Percentiles rank a stretch among this genome's conserved stretches.
Conservation (phyloP, 2,113 vertebrate species). For the Poeciliopsis prolifica region DNA sequence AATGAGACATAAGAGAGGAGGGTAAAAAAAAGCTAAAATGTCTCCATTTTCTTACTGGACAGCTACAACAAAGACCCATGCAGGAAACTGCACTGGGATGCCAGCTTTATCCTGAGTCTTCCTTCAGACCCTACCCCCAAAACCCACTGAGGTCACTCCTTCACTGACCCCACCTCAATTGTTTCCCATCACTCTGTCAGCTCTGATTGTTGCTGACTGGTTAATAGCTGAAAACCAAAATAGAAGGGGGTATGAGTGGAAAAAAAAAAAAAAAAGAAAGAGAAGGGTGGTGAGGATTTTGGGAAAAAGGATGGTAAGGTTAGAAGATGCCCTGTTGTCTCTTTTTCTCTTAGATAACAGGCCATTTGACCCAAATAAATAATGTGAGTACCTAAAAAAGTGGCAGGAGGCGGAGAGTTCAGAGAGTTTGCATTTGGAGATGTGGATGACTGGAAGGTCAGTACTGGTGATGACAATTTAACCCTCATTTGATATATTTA, state of each 20-base stretch:
- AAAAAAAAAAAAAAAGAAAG: constrained; percentile 60
- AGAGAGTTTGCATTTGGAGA: constrained; percentile 42
- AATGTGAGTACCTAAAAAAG: constrained; percentile 54
- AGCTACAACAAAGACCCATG: constrained; percentile 68
- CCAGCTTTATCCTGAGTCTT: constrained; percentile 64
- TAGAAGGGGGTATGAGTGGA: constrained; percentile 52
- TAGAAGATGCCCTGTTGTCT: constrained; percentile 51
- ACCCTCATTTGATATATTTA: too few species aligned
- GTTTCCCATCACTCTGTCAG: constrained; percentile 83
- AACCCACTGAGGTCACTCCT: constrained; percentile 73
- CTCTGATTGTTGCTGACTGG: constrained; percentile 81
- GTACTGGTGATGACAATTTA: too few species aligned
- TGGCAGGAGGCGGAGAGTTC: constrained; percentile 42
- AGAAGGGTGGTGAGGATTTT: constrained; percentile 57
- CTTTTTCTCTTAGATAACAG: constrained; percentile 73
- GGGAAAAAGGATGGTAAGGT: constrained; percentile 39
- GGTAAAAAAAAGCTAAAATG: constrained; percentile 59
- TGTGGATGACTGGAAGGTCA: background rate
- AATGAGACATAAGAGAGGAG: constrained; percentile 28
- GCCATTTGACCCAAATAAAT: constrained; percentile 85
- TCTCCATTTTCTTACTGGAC: constrained; percentile 74
- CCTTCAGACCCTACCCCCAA: constrained; percentile 65
- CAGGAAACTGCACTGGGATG: constrained; percentile 66
- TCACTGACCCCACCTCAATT: constrained; percentile 77
- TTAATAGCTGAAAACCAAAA: constrained; percentile 82